Evolutionary conservation across 2,797 vertebrate genomes (phyloP).

Genomic region (Coracias cyanogaster): DNA sequence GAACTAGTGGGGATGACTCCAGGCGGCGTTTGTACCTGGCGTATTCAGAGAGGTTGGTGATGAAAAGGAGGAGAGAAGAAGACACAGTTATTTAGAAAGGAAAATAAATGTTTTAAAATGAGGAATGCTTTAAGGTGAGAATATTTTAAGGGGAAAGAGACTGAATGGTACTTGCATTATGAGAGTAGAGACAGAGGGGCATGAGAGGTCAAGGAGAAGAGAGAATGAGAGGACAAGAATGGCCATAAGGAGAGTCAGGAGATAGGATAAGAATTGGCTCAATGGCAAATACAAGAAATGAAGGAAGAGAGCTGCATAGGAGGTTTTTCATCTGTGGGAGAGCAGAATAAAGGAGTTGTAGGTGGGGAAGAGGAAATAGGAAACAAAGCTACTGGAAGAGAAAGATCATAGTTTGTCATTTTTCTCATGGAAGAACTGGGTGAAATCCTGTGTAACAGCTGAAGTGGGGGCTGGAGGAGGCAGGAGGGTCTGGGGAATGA

Average conservation of each 20-base stretch:
- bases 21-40: not conserved
- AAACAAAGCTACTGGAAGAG: conserved; percentile 1
- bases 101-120: not conserved
- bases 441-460: not conserved
- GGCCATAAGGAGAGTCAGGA: not conserved
- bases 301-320: not conserved
- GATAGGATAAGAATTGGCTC: not conserved
- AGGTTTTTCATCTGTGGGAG: not conserved
- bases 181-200: not conserved
- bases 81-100: not conserved
- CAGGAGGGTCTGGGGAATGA: not conserved
- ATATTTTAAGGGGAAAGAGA: not conserved
- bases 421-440: not conserved
- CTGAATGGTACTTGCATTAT: not conserved
- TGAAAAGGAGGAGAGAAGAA: not conserved
- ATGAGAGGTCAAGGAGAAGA: not conserved
- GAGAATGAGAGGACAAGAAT: not conserved
- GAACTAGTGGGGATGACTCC: not conserved
- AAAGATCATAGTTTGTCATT: not conserved
- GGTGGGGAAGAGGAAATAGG: not conserved
- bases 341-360: not conserved
- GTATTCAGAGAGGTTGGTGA: not conserved
- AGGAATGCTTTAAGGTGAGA: not conserved
- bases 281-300: not conserved
- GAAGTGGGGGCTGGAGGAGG: not conserved